A percentile compares a stretch with the other conserved stretches of the same genome.
Conservation (phyloP, 2,888 invertebrate species). For the Diarsia mendica region DNA sequence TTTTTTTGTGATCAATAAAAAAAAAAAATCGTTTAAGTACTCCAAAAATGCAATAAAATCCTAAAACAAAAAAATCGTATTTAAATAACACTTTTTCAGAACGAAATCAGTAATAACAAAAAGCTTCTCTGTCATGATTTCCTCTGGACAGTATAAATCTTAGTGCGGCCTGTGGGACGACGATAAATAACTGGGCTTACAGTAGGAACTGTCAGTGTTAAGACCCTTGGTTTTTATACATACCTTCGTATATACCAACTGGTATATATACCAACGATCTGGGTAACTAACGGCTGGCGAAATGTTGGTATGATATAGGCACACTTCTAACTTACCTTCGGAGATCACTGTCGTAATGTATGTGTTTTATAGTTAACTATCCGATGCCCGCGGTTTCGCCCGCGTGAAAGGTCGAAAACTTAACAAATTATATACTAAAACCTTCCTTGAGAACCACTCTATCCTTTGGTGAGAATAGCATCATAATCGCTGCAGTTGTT, state of each 20-base stretch:
- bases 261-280: conserved; percentile 6
- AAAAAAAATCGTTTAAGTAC: background rate
- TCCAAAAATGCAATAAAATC: background rate
- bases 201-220: conserved; percentile 64
- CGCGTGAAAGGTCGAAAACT: too few relatives aligned
- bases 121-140: conserved; percentile 76
- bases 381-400: too few relatives aligned
- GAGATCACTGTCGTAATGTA: background rate
- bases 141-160: conserved; percentile 82
- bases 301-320: background rate
- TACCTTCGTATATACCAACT: conserved; percentile 39
- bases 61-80: conserved; percentile 2
- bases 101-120: conserved; percentile 74
- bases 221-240: conserved; percentile 64
- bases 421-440: too few relatives aligned
- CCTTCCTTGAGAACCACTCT: too few relatives aligned
- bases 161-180: conserved; percentile 81
- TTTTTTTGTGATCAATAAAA: background rate
- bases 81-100: conserved; percentile 30
- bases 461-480: too few relatives aligned
- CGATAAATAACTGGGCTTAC: conserved; percentile 85
- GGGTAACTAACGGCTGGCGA: background rate
- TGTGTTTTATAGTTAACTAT: background rate
- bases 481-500: too few relatives aligned
- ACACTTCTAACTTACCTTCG: background rate